Conservation (phyloP, 2,888 invertebrate genomes). For the Heterodera filipjevi region DNA sequence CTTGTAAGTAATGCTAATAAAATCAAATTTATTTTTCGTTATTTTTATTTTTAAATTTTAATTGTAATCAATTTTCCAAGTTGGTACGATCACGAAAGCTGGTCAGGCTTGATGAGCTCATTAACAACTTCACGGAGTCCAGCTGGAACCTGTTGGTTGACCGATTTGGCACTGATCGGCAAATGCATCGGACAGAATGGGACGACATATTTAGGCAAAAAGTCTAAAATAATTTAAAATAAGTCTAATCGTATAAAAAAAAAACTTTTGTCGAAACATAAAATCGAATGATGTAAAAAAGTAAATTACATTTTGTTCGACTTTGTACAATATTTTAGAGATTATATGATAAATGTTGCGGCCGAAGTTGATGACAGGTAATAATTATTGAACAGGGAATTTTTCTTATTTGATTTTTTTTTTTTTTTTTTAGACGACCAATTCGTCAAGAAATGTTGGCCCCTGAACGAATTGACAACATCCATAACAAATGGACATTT, state of each 20-base stretch:
- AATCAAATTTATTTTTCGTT: too few relatives aligned
- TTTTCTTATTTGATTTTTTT: not conserved
- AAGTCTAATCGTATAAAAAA: not conserved
- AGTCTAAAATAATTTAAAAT: not conserved
- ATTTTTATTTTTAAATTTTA: not conserved
- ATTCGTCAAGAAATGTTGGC: slow-evolving; percentile 56
- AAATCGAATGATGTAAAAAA: too few relatives aligned
- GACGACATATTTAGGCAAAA: slow-evolving; percentile 12
- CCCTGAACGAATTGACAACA: slow-evolving; percentile 58
- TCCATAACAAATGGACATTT: slow-evolving; percentile 65
- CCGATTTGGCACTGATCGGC: not conserved
- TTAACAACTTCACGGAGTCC: slow-evolving; percentile 61
- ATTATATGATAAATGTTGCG: slow-evolving; percentile 57
- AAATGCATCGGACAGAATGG: slow-evolving; percentile 12
- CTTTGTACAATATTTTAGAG: slow-evolving; percentile 37
- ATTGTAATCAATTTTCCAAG: not conserved
- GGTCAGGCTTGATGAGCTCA: slow-evolving; percentile 58
- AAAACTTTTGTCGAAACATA: too few relatives aligned
- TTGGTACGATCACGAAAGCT: slow-evolving; percentile 43
- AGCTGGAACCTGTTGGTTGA: slow-evolving; percentile 54
- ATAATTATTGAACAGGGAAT: not conserved
- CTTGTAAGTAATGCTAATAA: slow-evolving; percentile 41
- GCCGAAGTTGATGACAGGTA: slow-evolving; percentile 53
- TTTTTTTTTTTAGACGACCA: slow-evolving; percentile 40
- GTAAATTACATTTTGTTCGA: too few relatives aligned